phyloP scores from a whole-genome alignment of 1,140 invertebrate species.

The Lineus longissimus region DNA sequence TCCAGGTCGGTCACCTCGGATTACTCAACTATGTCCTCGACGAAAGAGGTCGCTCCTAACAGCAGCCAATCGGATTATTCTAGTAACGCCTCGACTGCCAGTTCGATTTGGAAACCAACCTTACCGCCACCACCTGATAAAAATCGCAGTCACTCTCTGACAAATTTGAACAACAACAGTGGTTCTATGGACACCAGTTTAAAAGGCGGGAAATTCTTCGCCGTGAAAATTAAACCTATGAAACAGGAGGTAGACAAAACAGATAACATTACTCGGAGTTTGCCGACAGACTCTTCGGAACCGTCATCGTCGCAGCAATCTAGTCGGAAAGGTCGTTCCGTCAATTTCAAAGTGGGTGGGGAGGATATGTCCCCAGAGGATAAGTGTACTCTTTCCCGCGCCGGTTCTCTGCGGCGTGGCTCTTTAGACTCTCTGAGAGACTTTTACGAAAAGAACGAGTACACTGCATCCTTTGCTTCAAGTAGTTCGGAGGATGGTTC shows the following conservation, averaged over 20 bases:
- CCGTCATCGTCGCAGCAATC: not conserved
- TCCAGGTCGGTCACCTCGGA: not conserved
- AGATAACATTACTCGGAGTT: too few species aligned
- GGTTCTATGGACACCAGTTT: too few species aligned
- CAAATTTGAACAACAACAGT: too few species aligned
- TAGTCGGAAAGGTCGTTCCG: not conserved
- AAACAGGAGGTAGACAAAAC: too few species aligned
- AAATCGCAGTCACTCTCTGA: not conserved
- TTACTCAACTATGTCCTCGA: constrained; percentile 6
- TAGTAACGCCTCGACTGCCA: not conserved
- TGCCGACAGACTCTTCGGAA: not conserved
- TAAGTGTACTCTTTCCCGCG: constrained; percentile 20
- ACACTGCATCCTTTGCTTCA: constrained; percentile 34
- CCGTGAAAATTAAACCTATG: not conserved
- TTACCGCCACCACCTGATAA: not conserved
- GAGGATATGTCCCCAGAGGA: not conserved
- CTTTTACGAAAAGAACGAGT: constrained; percentile 32
- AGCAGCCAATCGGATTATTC: constrained; percentile 8
- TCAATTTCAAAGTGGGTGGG: not conserved
- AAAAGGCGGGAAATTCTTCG: constrained; percentile 5
- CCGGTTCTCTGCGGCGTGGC: constrained; percentile 43
- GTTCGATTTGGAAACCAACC: not conserved
- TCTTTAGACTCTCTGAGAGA: constrained; percentile 68
- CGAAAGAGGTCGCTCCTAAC: not conserved
- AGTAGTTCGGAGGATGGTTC: constrained; percentile 58